These are phyloP conservation scores for Oscheius sp. DNA, from an alignment of 2,888 invertebrate genomes.

Conservation along the genomic window DNA sequence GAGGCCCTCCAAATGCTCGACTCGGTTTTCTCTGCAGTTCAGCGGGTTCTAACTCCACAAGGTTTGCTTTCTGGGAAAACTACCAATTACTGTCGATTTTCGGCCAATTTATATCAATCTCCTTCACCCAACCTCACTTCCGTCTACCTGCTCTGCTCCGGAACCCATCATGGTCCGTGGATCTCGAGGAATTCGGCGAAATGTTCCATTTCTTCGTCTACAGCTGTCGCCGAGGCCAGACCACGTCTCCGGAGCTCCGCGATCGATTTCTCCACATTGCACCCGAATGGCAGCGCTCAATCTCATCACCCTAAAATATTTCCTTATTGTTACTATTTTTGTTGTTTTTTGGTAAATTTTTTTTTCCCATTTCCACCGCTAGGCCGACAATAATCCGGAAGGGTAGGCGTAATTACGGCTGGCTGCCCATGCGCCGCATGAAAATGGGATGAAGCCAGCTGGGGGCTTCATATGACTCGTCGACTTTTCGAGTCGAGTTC, in stretches of 20 bases:
- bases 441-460: slow-evolving; percentile 32
- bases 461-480: neutral
- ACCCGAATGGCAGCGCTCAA: slow-evolving; percentile 32
- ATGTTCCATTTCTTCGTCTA: slow-evolving; percentile 66
- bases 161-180: slow-evolving; percentile 54
- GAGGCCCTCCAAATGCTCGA: slow-evolving; percentile 56
- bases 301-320: neutral
- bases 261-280: slow-evolving; percentile 40
- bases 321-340: slow-evolving; percentile 14
- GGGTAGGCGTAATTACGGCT: slow-evolving; percentile 14
- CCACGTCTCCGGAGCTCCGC: slow-evolving; percentile 35
- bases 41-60: slow-evolving; percentile 66
- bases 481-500: neutral
- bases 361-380: slow-evolving; percentile 3
- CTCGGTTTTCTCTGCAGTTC: slow-evolving; percentile 71
- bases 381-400: slow-evolving; percentile 5
- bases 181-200: slow-evolving; percentile 60
- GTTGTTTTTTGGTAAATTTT: slow-evolving; percentile 8
- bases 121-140: slow-evolving; percentile 76
- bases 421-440: slow-evolving; percentile 22
- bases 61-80: slow-evolving; percentile 43
- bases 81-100: neutral
- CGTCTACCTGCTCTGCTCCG: slow-evolving; percentile 70
- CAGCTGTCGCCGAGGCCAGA: slow-evolving; percentile 47
- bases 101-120: slow-evolving; percentile 69